A percentile compares a stretch with the other conserved stretches of the same genome.
phyloP scores from a whole-genome alignment of 2,113 vertebrate species.

The Dermatemys mawii region DNA sequence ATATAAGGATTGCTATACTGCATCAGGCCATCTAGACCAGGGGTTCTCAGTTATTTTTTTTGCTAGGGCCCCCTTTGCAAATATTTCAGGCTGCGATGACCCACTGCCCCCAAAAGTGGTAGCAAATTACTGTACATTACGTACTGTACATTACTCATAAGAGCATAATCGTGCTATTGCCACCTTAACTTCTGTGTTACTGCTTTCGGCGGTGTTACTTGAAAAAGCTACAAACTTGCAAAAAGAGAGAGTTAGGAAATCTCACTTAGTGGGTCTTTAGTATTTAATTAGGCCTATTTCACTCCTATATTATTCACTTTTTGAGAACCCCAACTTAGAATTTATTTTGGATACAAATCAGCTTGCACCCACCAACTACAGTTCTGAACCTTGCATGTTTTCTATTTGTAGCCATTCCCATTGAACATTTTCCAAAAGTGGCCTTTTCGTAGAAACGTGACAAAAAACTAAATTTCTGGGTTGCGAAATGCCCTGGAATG shows the following conservation, averaged over 20 bases:
- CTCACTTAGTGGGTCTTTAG: neutral
- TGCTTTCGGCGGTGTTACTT: neutral
- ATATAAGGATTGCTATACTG: too few species aligned
- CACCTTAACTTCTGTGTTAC: too few species aligned
- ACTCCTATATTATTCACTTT: neutral
- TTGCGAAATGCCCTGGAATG: conserved; percentile 57
- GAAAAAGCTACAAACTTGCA: conserved; percentile 5
- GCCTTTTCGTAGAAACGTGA: conserved; percentile 41
- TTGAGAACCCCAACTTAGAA: conserved; percentile 50
- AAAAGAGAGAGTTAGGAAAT: neutral
- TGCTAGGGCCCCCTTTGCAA: too few species aligned
- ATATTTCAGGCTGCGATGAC: too few species aligned
- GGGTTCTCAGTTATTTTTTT: too few species aligned
- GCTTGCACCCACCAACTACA: conserved; percentile 53
- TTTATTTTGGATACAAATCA: conserved; percentile 61
- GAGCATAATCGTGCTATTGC: too few species aligned
- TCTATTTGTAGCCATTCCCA: conserved; percentile 39
- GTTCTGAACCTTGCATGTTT: conserved; percentile 66
- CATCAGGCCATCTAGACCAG: too few species aligned
- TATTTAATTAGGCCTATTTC: conserved; percentile 19
- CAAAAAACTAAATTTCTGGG: conserved; percentile 57
- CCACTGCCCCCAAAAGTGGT: too few species aligned
- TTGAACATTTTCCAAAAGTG: conserved; percentile 18
- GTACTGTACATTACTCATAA: too few species aligned
- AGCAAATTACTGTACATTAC: too few species aligned